Base-by-base conservation (phyloP, 2,113 vertebrate genomes). In the Spilogale gracilis region DNA sequence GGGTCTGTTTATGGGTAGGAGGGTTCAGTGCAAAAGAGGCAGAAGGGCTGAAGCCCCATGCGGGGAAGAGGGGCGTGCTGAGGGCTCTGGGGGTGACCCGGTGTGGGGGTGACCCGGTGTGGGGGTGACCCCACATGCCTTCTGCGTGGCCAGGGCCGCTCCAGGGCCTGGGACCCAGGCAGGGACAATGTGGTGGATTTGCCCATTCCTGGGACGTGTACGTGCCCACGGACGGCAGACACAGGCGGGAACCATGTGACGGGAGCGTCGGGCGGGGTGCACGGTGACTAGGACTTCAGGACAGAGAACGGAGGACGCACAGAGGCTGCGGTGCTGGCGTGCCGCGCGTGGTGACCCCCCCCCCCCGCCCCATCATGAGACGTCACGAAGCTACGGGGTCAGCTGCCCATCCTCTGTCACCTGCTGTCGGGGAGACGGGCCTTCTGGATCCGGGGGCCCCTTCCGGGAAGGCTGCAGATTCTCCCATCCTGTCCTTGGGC, bases 1-100 rank as follows among this genome's bases (percentile, higher is more conserved):
- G 1, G 43, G 43, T 25, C 11, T 25, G 71, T 45, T 45, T 13
- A 5, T 0, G 18, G 38, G 21, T 5, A 0, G 20, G 38, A 0
- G 9, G 67, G 20, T 20, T 9, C 0, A 9, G 20, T 2, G 69
- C n/a, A 23, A 20, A 1, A 0, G 5, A 73, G 71, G 71, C 71
- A 23, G 11, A 25, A 11, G 0, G 5, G 71, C 38, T 23, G 20
- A 23, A 5, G 71, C 0, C 2, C 63, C 0, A 11, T 12, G 38
- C 38, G 3, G 71, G 69, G 69, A 21, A 73, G 38, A 38, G 30
- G 69, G 20, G 20, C 10, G n/a, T 10, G 69, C 0, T 23, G 63
- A 65, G 69, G 2, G 4, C 9, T 5, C 20, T 43, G 69, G 69
- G 38, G 23, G 38, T 6, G 5, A 23, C 10, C 38, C 6, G 5